phyloP scores from a whole-genome alignment of 2,797 vertebrate species.

The Selene dorsalis region DNA sequence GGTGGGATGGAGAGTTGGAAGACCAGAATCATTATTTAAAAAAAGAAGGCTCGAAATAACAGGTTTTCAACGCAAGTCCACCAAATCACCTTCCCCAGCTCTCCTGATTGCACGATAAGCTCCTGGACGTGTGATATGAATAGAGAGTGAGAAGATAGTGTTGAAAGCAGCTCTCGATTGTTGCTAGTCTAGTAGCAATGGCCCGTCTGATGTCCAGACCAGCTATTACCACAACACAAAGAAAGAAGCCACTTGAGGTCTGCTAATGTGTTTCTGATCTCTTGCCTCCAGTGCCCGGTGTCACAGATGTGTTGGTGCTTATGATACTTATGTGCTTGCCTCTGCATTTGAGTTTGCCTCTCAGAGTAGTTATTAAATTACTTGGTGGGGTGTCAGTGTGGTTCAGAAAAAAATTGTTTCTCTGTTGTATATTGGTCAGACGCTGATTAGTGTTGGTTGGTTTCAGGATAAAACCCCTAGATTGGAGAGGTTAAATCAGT shows the following conservation, averaged over 20 bases:
- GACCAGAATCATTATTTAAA: conserved; percentile 55
- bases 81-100: conserved; percentile 50
- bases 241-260: conserved; percentile 15
- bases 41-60: conserved; percentile 45
- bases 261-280: conserved; percentile 25
- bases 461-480: background rate
- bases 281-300: background rate
- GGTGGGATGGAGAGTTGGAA: conserved; percentile 43
- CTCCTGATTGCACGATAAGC: conserved; percentile 61
- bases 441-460: background rate
- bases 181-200: conserved; percentile 13
- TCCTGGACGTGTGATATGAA: conserved; percentile 55
- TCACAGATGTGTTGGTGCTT: background rate
- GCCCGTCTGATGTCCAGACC: conserved; percentile 6
- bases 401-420: background rate
- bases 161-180: conserved; percentile 37
- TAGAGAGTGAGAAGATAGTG: conserved; percentile 43
- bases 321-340: background rate
- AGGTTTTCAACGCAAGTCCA: conserved; percentile 53
- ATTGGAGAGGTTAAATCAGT: background rate
- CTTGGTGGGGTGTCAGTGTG: background rate
- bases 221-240: conserved; percentile 17
- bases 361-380: background rate
- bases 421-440: background rate
- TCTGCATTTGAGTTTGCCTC: background rate